Percentiles rank a stretch among this genome's conserved stretches.
Evolutionary conservation across 2,797 vertebrate genomes (phyloP).

Genomic region (Nasua narica): DNA sequence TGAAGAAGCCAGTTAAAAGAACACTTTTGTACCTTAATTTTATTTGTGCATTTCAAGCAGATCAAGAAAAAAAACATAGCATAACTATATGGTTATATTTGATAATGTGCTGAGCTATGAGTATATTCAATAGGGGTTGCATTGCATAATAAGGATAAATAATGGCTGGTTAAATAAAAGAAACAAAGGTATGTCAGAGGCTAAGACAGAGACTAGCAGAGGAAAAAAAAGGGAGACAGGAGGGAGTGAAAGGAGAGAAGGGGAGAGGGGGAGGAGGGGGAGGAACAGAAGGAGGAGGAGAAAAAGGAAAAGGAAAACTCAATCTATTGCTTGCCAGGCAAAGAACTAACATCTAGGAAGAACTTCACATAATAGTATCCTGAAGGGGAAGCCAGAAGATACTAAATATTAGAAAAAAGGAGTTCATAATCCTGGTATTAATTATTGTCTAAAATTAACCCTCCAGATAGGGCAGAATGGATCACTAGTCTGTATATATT

Average conservation of each 20-base stretch:
- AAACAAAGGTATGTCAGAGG: background rate
- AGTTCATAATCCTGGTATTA: background rate
- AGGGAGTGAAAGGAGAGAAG: background rate
- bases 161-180: background rate
- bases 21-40: background rate
- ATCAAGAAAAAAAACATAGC: background rate
- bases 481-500: background rate
- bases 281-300: background rate
- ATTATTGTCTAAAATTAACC: background rate
- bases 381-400: background rate
- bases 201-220: background rate
- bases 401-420: background rate
- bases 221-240: background rate
- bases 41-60: background rate
- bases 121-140: background rate
- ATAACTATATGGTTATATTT: background rate
- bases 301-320: background rate
- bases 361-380: background rate
- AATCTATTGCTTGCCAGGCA: background rate
- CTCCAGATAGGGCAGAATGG: background rate
- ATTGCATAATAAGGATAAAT: background rate
- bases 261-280: background rate
- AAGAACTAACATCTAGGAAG: background rate
- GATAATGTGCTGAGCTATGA: background rate
- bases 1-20: background rate